Percentiles rank a stretch among this genome's conserved stretches.
Evolutionary conservation across 2,113 vertebrate species (phyloP).

Genomic region (Nannobrachium achirus): DNA sequence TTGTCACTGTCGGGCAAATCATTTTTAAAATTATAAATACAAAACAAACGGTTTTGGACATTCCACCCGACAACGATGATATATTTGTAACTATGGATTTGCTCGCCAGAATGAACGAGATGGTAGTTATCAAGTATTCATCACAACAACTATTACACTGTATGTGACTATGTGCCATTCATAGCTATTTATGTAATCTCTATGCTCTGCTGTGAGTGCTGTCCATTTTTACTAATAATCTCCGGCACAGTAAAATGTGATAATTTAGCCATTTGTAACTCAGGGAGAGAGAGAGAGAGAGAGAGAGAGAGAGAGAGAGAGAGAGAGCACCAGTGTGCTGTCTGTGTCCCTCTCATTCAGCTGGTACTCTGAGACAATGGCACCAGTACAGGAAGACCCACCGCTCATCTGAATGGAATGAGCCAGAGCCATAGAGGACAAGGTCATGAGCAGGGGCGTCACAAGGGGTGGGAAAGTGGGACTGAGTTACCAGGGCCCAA

Average conservation of each 20-base stretch:
- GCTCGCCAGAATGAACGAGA: background rate
- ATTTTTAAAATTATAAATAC: too few relatives aligned
- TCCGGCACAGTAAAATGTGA: background rate
- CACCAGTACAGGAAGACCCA: constrained; percentile 12
- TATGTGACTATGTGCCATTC: background rate
- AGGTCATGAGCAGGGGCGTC: background rate
- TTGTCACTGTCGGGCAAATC: too few relatives aligned
- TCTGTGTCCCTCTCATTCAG: constrained; percentile 16
- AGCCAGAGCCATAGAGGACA: constrained; percentile 25
- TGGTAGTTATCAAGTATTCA: constrained; percentile 3
- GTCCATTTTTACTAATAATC: background rate
- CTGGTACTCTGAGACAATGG: constrained; percentile 36
- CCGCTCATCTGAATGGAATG: constrained; percentile 37
- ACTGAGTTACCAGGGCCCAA: too few relatives aligned
- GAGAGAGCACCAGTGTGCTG: background rate
- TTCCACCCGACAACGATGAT: too few relatives aligned
- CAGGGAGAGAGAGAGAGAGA: too few relatives aligned
- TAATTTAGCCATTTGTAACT: too few relatives aligned
- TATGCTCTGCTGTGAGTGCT: too few relatives aligned
- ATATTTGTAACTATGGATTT: background rate
- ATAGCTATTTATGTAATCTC: background rate
- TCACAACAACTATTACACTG: background rate
- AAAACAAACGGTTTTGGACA: too few relatives aligned
- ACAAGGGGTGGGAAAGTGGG: too few relatives aligned
- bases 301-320: too few relatives aligned